Percentiles rank a stretch among this genome's conserved stretches.
phyloP scores from a whole-genome alignment of 2,888 invertebrate species.

The Agonopterix subpropinquella region DNA sequence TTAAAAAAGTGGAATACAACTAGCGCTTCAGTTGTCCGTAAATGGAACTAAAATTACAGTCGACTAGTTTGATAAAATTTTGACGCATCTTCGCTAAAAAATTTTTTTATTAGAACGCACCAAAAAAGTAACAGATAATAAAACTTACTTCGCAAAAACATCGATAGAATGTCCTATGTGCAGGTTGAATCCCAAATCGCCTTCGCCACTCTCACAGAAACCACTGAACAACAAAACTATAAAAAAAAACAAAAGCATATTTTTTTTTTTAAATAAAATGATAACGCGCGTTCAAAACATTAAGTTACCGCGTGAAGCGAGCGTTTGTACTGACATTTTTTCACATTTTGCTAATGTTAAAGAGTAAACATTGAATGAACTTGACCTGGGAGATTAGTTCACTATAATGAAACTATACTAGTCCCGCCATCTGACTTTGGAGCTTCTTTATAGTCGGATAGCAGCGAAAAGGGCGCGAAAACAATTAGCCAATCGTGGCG shows the following conservation, averaged over 20 bases:
- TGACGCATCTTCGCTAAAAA: too few species aligned
- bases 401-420: neutral
- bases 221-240: conserved; percentile 34
- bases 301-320: conserved; percentile 30
- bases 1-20: too few species aligned
- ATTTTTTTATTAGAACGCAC: too few species aligned
- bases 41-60: too few species aligned
- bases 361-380: conserved; percentile 56
- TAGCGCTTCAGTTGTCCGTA: too few species aligned
- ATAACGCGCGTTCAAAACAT: conserved; percentile 15
- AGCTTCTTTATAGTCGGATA: too few species aligned
- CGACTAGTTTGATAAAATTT: too few species aligned
- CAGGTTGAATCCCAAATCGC: conserved; percentile 52
- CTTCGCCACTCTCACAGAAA: conserved; percentile 41
- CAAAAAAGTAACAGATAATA: neutral
- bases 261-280: conserved; percentile 17
- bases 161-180: conserved; percentile 64
- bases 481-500: too few species aligned
- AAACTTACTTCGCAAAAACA: conserved; percentile 65
- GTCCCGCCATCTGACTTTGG: neutral
- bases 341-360: conserved; percentile 61
- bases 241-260: conserved; percentile 30
- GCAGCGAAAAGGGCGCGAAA: too few species aligned
- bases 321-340: conserved; percentile 57
- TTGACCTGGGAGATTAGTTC: conserved; percentile 65